These are phyloP conservation scores for Planiliza haematocheilus DNA, from an alignment of 2,113 vertebrate genomes.

Conservation along the genomic window DNA sequence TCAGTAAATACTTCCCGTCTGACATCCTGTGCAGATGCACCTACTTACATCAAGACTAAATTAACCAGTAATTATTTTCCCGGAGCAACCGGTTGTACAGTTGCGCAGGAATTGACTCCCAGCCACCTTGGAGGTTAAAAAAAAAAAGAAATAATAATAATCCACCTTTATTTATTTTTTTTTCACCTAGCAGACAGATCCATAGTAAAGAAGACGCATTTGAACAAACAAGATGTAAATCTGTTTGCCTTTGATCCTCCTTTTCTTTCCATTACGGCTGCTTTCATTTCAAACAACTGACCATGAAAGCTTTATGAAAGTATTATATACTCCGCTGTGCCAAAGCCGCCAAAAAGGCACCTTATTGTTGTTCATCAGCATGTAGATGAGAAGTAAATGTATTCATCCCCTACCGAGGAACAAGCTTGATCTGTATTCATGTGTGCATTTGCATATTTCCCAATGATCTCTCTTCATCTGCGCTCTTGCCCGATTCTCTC, in stretches of 20 bases:
- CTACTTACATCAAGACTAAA: conserved; percentile 4
- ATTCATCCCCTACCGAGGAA: conserved; percentile 64
- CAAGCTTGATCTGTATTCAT: conserved; percentile 72
- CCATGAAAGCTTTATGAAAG: conserved; percentile 44
- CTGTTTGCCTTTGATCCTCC: conserved; percentile 5
- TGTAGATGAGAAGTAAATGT: conserved; percentile 74
- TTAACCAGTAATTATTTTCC: conserved; percentile 25
- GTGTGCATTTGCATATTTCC: conserved; percentile 71
- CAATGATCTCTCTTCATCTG: conserved; percentile 60
- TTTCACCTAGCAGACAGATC: neutral
- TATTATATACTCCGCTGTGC: conserved; percentile 3
- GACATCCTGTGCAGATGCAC: conserved; percentile 1
- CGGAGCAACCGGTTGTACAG: neutral
- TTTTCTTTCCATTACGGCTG: conserved; percentile 11
- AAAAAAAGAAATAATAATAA: too few relatives aligned
- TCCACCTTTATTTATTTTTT: too few relatives aligned
- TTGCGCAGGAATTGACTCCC: neutral
- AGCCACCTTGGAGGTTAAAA: too few relatives aligned
- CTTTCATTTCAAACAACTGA: conserved; percentile 60
- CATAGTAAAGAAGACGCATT: neutral
- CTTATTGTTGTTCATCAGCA: conserved; percentile 66
- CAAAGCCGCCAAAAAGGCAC: conserved; percentile 18
- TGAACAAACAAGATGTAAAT: conserved; percentile 22
- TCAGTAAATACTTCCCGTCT: neutral
- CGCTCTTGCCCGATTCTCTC: conserved; percentile 9